Base-by-base conservation (phyloP, 2,888 invertebrate genomes). In the Cheilosia soror region DNA sequence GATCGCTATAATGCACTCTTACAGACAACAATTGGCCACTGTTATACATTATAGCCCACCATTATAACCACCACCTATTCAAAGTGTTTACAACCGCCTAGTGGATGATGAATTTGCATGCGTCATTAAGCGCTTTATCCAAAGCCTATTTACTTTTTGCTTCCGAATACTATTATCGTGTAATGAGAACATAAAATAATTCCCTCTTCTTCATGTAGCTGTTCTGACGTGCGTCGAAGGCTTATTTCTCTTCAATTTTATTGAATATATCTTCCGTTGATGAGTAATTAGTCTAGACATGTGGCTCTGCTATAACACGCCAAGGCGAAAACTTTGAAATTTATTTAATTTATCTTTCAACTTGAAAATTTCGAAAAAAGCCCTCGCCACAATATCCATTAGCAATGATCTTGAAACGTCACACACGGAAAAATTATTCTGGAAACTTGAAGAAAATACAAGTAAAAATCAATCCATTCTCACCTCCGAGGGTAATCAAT, bases 401-500 rank as follows among this genome's bases (percentile, higher is more conserved):
- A 55, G 55, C 40, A 33, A 15, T 47, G 44, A 27, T 31, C 62
- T 72, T 47, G 44, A 68, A 31, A 57, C 2, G 44, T 13, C 0
- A 7, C 25, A 25, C 15, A 25, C 40, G 27, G 4, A 25, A 25
- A 53, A 27, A 63, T 55, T 31, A 9, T 42, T 60, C 9, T 2
- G 42, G 13, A 51, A 49, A 49, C 5, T 29, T 13, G 15, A 49
- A 60, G 29, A 51, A 37, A 11, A 37, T 9, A 11, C 33, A 9
- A 15, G 37, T 1, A n/a, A 62, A 55, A 63, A 51, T 42, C 31
- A 31, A 63, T 49, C 37, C 75, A n/a, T 27, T n/a, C 25, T 11
- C 40, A 73, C 53, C 40, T 62, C 53, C 33, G 20, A 5, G 44
- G 20, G 37, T 27, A 27, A 60, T 60, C 40, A 60, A 49, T 37